Evolutionary conservation across 2,797 vertebrate species (phyloP).

Genomic region (Parauchenoglanis ngamensis): DNA sequence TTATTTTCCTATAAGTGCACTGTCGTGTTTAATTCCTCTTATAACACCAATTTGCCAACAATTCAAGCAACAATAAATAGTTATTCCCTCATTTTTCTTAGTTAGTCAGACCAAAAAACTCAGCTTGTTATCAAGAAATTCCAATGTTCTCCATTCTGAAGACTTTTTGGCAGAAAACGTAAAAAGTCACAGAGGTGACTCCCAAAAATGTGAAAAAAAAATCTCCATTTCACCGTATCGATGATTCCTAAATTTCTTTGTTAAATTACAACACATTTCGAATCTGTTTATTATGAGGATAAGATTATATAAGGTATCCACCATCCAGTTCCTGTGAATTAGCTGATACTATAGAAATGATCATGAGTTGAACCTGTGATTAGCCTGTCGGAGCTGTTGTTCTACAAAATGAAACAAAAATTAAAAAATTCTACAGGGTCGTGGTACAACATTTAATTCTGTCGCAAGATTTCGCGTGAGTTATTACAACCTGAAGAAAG

Average conservation of each 20-base stretch:
- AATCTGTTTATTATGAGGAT: background rate
- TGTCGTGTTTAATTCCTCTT: background rate
- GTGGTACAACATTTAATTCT: background rate
- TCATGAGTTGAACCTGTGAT: background rate
- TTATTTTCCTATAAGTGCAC: background rate
- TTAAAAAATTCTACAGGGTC: background rate
- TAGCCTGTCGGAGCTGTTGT: background rate
- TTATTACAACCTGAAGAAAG: background rate
- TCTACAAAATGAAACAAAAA: background rate
- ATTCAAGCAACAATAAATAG: background rate
- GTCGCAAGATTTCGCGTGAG: background rate
- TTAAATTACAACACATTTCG: background rate
- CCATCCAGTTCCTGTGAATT: background rate
- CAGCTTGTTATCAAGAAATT: background rate
- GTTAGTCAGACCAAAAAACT: background rate
- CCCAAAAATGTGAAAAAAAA: background rate
- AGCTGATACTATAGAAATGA: background rate
- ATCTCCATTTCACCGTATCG: background rate
- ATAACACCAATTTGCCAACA: background rate
- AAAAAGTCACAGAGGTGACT: background rate
- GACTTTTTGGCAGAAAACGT: background rate
- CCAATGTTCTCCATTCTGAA: background rate
- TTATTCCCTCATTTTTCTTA: background rate
- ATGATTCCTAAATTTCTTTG: background rate
- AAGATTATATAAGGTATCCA: background rate